Evolutionary conservation across 2,113 vertebrate genomes (phyloP), one percentile per base, ranked within the genome.

Genomic region (Megaleporinus macrocephalus): DNA sequence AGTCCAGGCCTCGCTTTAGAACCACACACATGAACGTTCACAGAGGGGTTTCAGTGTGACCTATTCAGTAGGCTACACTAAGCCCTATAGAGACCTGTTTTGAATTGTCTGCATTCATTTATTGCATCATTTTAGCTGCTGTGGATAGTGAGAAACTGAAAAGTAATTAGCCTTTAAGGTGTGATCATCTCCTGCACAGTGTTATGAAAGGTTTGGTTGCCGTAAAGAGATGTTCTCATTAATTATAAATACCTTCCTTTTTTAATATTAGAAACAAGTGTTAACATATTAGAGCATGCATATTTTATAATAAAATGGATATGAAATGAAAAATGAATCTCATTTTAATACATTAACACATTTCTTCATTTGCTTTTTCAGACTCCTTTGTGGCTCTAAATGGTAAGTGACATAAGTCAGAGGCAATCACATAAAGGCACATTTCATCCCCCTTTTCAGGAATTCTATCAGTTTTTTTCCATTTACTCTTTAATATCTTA

Each of bases 311-410:
- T 59, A 0, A 15, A 61, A 41, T 63, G 16, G 41, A 29, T 72
- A 57, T 72, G 65, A 36, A 24, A 59, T 68, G 2, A 69, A 24
- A 47, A 53, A 55, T 14, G 66, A 80, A 79, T 55, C 41, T 4
- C 9, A 29, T 51, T 76, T 51, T 53, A 30, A 30, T 70, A 55
- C 55, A 78, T 71, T 68, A 73, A 78, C 57, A 77, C n/a, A 3
- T 72, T 36, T 84, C 49, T 66, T 61, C 44, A 41, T 77, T 95
- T 93, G 93, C 85, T 93, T 91, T 82, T 95, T 86, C 95, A 96
- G 95, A 96, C 93, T 95, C 95, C 89, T 96, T 96, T 89, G 95
- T 96, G 95, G 96, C 96, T 72, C 90, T 96, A 90, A 96, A 96
- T 93, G 95, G 96, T 96, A 95, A 96, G 96, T 88, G 68, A 49